These are phyloP conservation scores for Myzus persicae DNA, from an alignment of 1,140 invertebrate species.

Conservation along the genomic window DNA sequence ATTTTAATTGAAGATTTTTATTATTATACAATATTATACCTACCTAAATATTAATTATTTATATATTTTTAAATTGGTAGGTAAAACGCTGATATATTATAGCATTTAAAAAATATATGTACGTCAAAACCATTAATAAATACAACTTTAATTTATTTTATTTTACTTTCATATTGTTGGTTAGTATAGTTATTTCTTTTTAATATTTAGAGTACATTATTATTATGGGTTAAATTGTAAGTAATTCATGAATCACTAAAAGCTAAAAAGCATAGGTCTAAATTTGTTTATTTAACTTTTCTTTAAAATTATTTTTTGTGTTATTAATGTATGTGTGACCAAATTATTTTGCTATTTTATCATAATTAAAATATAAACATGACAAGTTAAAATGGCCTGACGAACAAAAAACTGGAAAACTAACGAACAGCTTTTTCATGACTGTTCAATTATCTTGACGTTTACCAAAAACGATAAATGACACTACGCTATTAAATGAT, in stretches of 20 bases:
- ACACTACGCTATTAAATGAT: neutral
- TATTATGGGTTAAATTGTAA: neutral
- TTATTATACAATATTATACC: neutral
- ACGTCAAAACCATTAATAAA: neutral
- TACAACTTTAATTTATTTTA: neutral
- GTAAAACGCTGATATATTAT: too few relatives aligned
- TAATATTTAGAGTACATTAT: neutral
- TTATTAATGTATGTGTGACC: neutral
- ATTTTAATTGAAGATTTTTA: neutral
- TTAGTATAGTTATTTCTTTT: neutral
- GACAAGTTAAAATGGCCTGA: slow-evolving; percentile 13
- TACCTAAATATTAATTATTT: neutral
- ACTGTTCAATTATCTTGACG: slow-evolving; percentile 8
- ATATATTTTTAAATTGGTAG: neutral
- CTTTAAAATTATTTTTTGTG: neutral
- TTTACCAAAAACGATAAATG: slow-evolving; percentile 32
- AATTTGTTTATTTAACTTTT: neutral
- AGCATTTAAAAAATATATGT: neutral
- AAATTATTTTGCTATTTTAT: slow-evolving; percentile 11
- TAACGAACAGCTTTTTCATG: neutral
- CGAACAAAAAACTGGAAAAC: neutral
- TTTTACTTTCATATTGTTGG: neutral
- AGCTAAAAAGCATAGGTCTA: neutral
- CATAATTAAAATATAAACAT: slow-evolving; percentile 29
- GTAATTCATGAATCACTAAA: neutral